Conservation (phyloP, 2,113 vertebrate genomes). For the Gila orcuttii region DNA sequence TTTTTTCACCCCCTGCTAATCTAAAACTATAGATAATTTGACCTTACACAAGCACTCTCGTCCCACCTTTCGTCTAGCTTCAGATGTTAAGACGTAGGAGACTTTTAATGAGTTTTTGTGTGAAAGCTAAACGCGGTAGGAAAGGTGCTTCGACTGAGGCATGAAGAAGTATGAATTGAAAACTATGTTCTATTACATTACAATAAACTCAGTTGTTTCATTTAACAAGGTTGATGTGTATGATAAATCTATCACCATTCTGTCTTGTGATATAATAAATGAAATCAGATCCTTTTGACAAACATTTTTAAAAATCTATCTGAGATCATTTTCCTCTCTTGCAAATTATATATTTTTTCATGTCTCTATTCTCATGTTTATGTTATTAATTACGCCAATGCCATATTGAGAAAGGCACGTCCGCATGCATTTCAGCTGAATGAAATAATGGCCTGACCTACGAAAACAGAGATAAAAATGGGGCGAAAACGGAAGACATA, state of each 20-base stretch:
- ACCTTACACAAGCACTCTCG: slow-evolving; percentile 48
- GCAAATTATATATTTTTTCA: neutral
- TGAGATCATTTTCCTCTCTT: neutral
- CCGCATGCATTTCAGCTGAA: slow-evolving; percentile 38
- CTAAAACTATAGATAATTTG: slow-evolving; percentile 51
- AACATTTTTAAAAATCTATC: neutral
- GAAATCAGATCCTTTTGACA: neutral
- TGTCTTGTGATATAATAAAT: neutral
- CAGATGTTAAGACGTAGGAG: slow-evolving; percentile 55
- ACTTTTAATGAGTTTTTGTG: slow-evolving; percentile 59
- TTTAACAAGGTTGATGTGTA: neutral
- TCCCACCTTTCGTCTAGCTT: slow-evolving; percentile 49
- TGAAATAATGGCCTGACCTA: slow-evolving; percentile 44
- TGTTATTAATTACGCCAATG: neutral
- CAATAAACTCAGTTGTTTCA: neutral
- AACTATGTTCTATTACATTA: neutral
- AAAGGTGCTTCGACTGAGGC: neutral
- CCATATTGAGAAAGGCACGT: neutral
- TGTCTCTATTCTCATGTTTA: slow-evolving; percentile 6
- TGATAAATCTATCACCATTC: neutral
- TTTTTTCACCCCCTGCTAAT: neutral
- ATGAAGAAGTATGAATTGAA: neutral
- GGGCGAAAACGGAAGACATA: slow-evolving; percentile 38
- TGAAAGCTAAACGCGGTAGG: slow-evolving; percentile 7
- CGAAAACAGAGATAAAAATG: slow-evolving; percentile 50